Base-by-base conservation (phyloP, 1,140 invertebrate genomes). In the Drosophila miranda region DNA sequence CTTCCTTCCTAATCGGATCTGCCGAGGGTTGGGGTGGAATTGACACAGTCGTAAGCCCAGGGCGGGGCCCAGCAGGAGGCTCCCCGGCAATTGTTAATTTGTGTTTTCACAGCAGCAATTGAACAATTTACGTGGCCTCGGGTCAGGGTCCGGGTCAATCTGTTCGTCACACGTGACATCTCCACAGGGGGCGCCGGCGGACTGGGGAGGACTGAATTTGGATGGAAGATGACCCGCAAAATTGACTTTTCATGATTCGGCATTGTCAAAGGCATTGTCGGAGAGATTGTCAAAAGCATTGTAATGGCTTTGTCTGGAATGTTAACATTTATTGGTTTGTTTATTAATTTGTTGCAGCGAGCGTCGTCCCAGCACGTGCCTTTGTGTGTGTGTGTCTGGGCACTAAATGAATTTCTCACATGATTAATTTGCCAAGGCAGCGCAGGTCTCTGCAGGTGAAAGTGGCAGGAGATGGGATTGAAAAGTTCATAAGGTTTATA, bases 341-440 rank as follows among this genome's bases (percentile, higher is more conserved):
- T 89, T 86, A 89, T 89, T 86, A 89, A 89, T 76, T 87, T 87
- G 75, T 70, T 76, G 74, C 70, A 77, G 16, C 45, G 46, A 43
- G 11, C 55, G 71, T 4, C 71, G 63, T 34, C 23, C 48, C 50
- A 56, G 75, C 86, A 89, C 86, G 86, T 89, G 86, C 46, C 86
- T 26, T 19, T 4, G 26, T 42, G 30, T 48, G 13, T 7, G 64
- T 48, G 66, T 56, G 66, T 26, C 70, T 49, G 56, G 28, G 48
- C 76, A 77, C 67, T 64, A 80, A 89, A 89, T 89, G 81, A 86
- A 89, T 89, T 89, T 89, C 78, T 89, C 83, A 82, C 86, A 82
- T 89, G 86, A 89, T 89, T 89, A 89, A 89, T 89, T 89, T 81
- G 57, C 78, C 3, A 11, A 34, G 30, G 9, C 9, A 34, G 9